Evolutionary conservation across 2,888 invertebrate species (phyloP).

Genomic region (Lithodes maja): DNA sequence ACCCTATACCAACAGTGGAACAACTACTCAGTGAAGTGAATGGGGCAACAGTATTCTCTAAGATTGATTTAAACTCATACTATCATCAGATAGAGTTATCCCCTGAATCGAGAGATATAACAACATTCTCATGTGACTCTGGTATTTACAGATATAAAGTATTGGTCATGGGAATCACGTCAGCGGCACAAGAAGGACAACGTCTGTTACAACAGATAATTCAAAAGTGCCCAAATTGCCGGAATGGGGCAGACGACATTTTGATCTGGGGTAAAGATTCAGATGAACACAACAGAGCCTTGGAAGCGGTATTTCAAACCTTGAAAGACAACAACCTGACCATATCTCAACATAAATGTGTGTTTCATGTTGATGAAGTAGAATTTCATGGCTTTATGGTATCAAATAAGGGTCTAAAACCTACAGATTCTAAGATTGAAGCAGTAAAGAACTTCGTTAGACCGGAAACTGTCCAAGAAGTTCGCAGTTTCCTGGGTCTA

Average conservation of each 20-base stretch:
- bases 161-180: no score
- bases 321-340: conserved; percentile 35
- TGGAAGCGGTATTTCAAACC: conserved; percentile 9
- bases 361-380: conserved; percentile 28
- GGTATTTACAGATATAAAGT: no score
- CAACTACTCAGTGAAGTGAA: conserved; percentile 70
- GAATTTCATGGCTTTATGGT: conserved; percentile 35
- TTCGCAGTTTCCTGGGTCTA: conserved; percentile 29
- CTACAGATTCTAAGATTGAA: conserved; percentile 24
- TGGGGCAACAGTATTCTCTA: conserved; percentile 68
- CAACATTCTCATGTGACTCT: conserved; percentile 67
- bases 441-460: background rate
- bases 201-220: no score
- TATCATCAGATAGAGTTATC: conserved; percentile 69
- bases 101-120: conserved; percentile 66
- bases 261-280: conserved; percentile 23
- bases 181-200: no score
- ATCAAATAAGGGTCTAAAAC: conserved; percentile 24
- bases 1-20: conserved; percentile 71
- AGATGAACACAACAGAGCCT: conserved; percentile 10
- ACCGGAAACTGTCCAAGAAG: conserved; percentile 30
- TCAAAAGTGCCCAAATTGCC: no score
- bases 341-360: conserved; percentile 31
- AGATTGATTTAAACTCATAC: conserved; percentile 69
- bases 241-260: conserved; percentile 26